Base-by-base conservation (phyloP, 2,113 vertebrate species). In the Hoplias malabaricus region DNA sequence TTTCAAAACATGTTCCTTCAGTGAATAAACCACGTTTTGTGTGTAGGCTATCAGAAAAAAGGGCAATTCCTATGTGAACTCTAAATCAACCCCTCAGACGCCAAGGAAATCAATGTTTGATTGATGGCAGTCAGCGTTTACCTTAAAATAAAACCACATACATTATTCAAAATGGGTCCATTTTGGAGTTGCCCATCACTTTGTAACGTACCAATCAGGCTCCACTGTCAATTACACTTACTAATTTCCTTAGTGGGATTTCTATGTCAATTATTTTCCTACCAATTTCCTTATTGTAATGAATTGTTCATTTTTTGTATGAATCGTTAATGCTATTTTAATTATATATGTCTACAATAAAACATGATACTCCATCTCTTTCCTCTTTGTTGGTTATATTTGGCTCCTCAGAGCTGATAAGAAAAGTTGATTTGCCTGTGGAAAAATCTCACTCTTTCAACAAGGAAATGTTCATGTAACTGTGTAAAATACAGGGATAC, bases 51-150 rank as follows among this genome's bases (percentile, higher is more conserved):
- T 19, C 59, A n/a, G n/a, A n/a, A n/a, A n/a, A 63, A 14, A 34
- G 27, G 31, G 9, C 6, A 29, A 61, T 19, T 57, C 11, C 43
- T 43, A 27, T 2, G 33, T 5, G 16, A 74, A 48, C 14, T 33
- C 9, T 31, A 19, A 0, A 23, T 31, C 27, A 1, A 38, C 19
- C 76, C 63, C 7, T 13, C 10, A 65, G 19, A 68, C 54, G 14
- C 72, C 61, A 23, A 38, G 74, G 72, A 77, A 80, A 48, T 72
- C 50, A 5, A 29, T n/a, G 31, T 50, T 56, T 59, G 54, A 21
- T 54, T 62, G 68, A 79, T n/a, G 38, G 69, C 61, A 0, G 13
- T 46, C 56, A 12, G n/a, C 23, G 36, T 71, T 43, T 3, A 25
- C 25, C 21, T 3, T 9, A 63, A 36, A 33, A 19, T 16, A 42